Evolutionary conservation across 2,888 invertebrate species (phyloP), one percentile per base, ranked within the genome.

Genomic region (Antitype chi): DNA sequence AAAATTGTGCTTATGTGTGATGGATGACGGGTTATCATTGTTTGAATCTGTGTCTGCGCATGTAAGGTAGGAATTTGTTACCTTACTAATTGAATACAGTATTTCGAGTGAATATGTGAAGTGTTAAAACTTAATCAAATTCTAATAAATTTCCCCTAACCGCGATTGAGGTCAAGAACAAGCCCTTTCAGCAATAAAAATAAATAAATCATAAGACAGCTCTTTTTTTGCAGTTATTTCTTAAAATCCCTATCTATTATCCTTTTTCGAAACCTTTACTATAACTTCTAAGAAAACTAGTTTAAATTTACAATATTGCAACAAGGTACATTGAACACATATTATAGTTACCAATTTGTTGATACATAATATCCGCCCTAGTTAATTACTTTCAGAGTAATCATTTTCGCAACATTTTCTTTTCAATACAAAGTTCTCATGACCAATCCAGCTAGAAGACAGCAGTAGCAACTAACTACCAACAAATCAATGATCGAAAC

Each of bases 401-500:
- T n/a, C 13, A 74, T 53, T 53, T 38, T 17, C 25, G 15, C 4
- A 15, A 25, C 17, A 75, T 66, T 52, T 57, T 57, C 17, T 15
- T 25, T 78, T 17, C 49, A n/a, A 25, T 11, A 70, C 47, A 23
- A 59, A 73, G 43, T 80, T 84, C 76, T 60, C 64, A 70, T 32
- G 70, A 32, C 1, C n/a, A 60, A 62, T 20, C 60, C 47, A 38
- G 7, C 15, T 28, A 49, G 38, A n/a, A 53, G 7, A 52, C 13
- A 52, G 28, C 59, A 68, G 28, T 7, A 47, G 38, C 25, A 64
- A 70, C 76, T 76, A 81, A 84, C 84, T 80, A 78, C 75, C 67
- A 62, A 86, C 85, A 87, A 86, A 87, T 88, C 85, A 85, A 88
- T 86, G 86, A 82, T 79, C 69, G 52, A 38, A 86, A 87, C 79